These are phyloP conservation scores for Pseudomugil tenellus DNA, from an alignment of 2,797 vertebrate species.

Conservation along the genomic window DNA sequence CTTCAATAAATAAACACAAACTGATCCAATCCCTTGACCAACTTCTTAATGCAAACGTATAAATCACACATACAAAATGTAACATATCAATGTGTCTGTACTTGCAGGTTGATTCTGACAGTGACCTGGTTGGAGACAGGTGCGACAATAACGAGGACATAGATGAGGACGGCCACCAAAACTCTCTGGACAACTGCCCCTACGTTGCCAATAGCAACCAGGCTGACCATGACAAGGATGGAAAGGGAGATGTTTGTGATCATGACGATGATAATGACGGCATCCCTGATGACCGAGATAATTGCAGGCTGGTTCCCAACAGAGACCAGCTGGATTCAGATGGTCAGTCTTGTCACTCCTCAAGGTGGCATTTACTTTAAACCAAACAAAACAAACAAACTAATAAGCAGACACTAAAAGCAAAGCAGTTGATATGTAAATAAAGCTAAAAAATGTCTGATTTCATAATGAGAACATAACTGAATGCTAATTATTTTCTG, in stretches of 20 bases:
- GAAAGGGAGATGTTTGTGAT: slow-evolving; percentile 93
- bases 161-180: slow-evolving; percentile 96
- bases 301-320: slow-evolving; percentile 93
- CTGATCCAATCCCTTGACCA: not conserved
- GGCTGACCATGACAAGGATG: slow-evolving; percentile 94
- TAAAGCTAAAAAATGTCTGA: not conserved
- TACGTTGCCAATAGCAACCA: slow-evolving; percentile 95
- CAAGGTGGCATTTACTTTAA: not conserved
- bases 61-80: not conserved
- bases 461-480: slow-evolving; percentile 8
- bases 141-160: slow-evolving; percentile 95
- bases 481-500: slow-evolving; percentile 11
- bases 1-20: not conserved
- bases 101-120: slow-evolving; percentile 89
- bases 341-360: slow-evolving; percentile 75
- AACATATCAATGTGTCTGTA: slow-evolving; percentile 3
- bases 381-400: not conserved
- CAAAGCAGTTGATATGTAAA: not conserved
- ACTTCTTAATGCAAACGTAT: not conserved
- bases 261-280: slow-evolving; percentile 95
- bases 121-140: slow-evolving; percentile 93
- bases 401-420: not conserved
- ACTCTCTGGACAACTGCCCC: slow-evolving; percentile 97
- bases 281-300: slow-evolving; percentile 93
- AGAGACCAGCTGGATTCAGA: slow-evolving; percentile 88